Conservation (phyloP, 2,797 vertebrate species). For the Centroberyx gerrardi region DNA sequence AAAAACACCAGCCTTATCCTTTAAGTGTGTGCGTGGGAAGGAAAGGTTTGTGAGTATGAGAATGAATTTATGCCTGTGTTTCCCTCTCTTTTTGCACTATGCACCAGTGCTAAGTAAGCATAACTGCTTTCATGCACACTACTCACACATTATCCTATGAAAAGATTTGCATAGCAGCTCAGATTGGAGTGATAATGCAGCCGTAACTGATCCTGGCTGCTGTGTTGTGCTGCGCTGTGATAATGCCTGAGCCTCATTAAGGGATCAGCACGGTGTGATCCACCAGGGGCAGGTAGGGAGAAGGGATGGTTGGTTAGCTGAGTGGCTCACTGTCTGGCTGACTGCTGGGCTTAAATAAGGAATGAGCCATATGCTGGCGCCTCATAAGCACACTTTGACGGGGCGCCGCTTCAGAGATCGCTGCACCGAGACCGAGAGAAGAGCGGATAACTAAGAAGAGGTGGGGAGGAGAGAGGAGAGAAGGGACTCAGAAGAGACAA, state of each 20-base stretch:
- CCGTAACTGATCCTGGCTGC: constrained; percentile 65
- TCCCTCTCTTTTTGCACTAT: background rate
- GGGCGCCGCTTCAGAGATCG: constrained; percentile 49
- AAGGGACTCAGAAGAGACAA: constrained; percentile 3
- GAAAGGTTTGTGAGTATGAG: background rate
- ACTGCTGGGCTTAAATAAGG: constrained; percentile 76
- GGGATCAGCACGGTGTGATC: constrained; percentile 68
- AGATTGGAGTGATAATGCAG: constrained; percentile 65
- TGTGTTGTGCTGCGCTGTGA: constrained; percentile 72
- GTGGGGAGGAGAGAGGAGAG: constrained; percentile 17
- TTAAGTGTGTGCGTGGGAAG: background rate
- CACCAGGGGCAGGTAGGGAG: constrained; percentile 65
- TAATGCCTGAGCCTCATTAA: constrained; percentile 74
- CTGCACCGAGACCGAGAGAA: constrained; percentile 58
- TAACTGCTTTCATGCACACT: constrained; percentile 13
- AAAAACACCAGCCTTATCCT: too few species aligned
- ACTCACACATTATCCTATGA: constrained; percentile 20
- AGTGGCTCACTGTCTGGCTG: constrained; percentile 71
- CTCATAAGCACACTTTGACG: constrained; percentile 73
- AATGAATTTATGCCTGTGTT: background rate
- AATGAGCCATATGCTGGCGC: constrained; percentile 77
- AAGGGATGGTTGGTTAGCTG: constrained; percentile 41
- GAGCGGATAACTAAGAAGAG: constrained; percentile 51
- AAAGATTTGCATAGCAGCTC: constrained; percentile 53
- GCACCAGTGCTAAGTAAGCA: constrained; percentile 18